Base-by-base conservation (phyloP, 2,888 invertebrate species). In the Drosophila parthenogenetica region DNA sequence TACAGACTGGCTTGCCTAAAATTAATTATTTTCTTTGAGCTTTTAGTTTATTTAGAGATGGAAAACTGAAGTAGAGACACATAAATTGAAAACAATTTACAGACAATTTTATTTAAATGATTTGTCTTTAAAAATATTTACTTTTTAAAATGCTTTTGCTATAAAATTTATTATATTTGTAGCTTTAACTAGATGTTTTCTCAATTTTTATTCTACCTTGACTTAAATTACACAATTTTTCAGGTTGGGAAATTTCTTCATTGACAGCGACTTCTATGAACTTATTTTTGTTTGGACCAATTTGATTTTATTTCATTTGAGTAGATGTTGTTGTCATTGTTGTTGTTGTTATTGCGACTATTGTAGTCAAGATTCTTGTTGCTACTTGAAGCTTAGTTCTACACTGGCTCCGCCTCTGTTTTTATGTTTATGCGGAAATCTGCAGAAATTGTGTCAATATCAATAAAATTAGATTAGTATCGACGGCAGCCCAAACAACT, bases 401-500 rank as follows among this genome's bases (percentile, higher is more conserved):
- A 43, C 43, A 22, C 53, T 40, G n/a, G 35, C 54, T 48, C 71
- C 77, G 65, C 73, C 76, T 70, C 70, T 77, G 77, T 89, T 90
- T 90, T 88, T 90, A 86, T 90, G 84, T 88, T 90, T 90, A 90
- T 89, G 86, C 89, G 88, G 87, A 90, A 91, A 91, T 90, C 91
- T 90, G 90, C 87, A 87, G 89, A 90, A 90, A 91, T 91, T 90
- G 91, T 91, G 91, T 90, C 91, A 91, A 90, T 90, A 91, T 90
- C 90, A 90, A 91, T 90, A 91, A 91, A 90, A 91, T 90, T 90
- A 91, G 91, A 90, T 90, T 91, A 91, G 89, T 89, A 90, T 91
- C 91, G 90, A 87, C 89, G 78, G 63, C 70, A 70, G 67, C 42
- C 62, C 73, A 80, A 80, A 78, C 79, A 80, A 85, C 46, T 69